Conservation (phyloP, 2,888 invertebrate species). For the Vanessa cardui region DNA sequence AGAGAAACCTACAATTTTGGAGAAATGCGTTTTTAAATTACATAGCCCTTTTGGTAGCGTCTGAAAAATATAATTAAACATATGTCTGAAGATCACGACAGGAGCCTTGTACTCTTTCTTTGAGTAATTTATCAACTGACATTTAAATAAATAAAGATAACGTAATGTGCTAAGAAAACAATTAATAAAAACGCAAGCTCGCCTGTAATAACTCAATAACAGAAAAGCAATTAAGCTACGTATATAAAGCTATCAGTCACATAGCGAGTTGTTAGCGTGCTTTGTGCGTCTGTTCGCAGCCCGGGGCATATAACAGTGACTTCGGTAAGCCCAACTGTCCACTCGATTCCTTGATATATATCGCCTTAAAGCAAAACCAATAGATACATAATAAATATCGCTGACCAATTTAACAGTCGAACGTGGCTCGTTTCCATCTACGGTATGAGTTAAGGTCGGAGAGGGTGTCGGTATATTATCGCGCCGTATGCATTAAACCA, state of each 20-base stretch:
- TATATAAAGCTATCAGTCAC: constrained; percentile 47
- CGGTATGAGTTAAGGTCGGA: background rate
- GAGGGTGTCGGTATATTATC: background rate
- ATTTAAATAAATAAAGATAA: constrained; percentile 42
- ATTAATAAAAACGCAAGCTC: constrained; percentile 32
- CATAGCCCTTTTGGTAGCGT: no score
- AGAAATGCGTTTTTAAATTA: no score
- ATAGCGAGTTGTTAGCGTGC: constrained; percentile 35
- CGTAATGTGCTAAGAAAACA: constrained; percentile 35
- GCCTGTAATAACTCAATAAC: constrained; percentile 46
- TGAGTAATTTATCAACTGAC: constrained; percentile 25
- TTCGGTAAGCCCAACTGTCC: constrained; percentile 34
- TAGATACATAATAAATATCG: constrained; percentile 6
- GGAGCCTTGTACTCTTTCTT: background rate
- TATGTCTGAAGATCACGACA: constrained; percentile 2
- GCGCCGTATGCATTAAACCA: background rate
- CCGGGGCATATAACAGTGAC: constrained; percentile 51
- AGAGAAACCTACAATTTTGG: no score
- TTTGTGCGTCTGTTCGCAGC: constrained; percentile 51
- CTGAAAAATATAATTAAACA: background rate
- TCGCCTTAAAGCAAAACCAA: background rate
- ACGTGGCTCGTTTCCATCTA: background rate
- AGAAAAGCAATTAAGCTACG: constrained; percentile 46
- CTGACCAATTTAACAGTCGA: background rate
- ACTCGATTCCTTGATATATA: constrained; percentile 15